phyloP scores from a whole-genome alignment of 2,888 invertebrate species.

The Axea sp. region DNA sequence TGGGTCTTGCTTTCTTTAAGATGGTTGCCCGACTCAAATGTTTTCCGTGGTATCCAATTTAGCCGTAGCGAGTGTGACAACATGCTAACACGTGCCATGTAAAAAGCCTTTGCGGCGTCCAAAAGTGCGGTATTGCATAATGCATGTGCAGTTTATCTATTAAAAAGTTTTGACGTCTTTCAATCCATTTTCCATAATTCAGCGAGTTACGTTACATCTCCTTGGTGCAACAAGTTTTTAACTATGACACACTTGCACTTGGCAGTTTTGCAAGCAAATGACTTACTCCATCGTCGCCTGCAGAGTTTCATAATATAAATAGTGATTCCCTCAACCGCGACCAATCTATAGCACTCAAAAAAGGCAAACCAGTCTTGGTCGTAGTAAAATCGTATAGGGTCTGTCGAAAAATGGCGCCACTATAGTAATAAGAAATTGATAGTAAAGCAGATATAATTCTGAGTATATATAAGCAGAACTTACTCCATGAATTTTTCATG shows the following conservation, averaged over 20 bases:
- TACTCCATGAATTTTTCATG: constrained; percentile 76
- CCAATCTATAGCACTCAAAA: not conserved
- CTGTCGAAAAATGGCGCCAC: constrained; percentile 19
- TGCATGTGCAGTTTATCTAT: constrained; percentile 44
- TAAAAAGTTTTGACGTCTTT: constrained; percentile 47
- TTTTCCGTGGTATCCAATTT: constrained; percentile 6
- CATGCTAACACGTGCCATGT: constrained; percentile 19
- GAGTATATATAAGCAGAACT: constrained; percentile 70
- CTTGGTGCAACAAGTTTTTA: constrained; percentile 45
- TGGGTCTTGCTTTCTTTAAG: too few relatives aligned
- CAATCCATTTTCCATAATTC: constrained; percentile 45
- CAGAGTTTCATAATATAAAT: constrained; percentile 38
- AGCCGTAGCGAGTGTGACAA: constrained; percentile 11
- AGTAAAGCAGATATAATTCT: constrained; percentile 70
- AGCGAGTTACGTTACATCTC: constrained; percentile 34
- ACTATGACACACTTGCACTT: constrained; percentile 28
- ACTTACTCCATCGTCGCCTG: constrained; percentile 23
- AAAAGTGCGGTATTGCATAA: constrained; percentile 26
- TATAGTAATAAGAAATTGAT: constrained; percentile 74
- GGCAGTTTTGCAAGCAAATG: constrained; percentile 29
- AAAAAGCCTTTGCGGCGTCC: constrained; percentile 18
- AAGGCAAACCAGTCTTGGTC: not conserved
- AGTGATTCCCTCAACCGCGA: constrained; percentile 1
- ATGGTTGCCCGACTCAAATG: too few relatives aligned
- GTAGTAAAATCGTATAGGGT: constrained; percentile 7